Base-by-base conservation (phyloP, 2,797 vertebrate species). In the Macroramphosus scolopax region DNA sequence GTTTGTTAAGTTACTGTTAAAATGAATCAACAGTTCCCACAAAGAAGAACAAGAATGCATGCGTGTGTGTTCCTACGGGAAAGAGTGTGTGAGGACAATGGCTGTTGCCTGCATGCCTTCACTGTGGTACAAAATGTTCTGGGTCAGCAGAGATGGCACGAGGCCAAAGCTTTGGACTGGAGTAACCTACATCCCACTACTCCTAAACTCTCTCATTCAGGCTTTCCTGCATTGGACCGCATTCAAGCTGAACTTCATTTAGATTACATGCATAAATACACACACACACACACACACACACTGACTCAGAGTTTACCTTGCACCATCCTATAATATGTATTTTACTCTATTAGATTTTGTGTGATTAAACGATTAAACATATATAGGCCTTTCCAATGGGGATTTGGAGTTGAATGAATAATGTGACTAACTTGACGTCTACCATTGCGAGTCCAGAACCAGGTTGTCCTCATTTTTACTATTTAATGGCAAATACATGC, bases 121-220 rank as follows among this genome's bases (percentile, higher is more conserved):
- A 42, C 54, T 63, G 52, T 16, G 20, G 81, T 75, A 80, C 83
- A 82, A 58, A 81, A 74, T 83, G 85, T 87, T 78, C 81, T 83
- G 78, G 80, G 74, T 82, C 80, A 85, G 64, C 63, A 69, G 62
- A 63, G 31, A 30, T 85, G 83, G 77, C 70, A 25, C 9, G 0
- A 16, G 13, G 62, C 72, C 83, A 84, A 75, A 60, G 63, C 74
- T 58, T 59, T 64, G 77, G 81, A 82, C 78, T 77, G 66, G 63
- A 71, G 68, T 65, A 69, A 80, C 75, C 70, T 71, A 51, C 17
- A 26, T 26, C 58, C 45, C 59, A 22, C 64, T 52, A n/a, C 47
- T 40, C 37, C 5, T 13, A 31, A 39, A 43, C 57, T 43, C 49
- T 32, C 33, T 17, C 34, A 13, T 25, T 58, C 58, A 36, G 18